Evolutionary conservation across 2,113 vertebrate genomes (phyloP), one percentile per base, ranked within the genome.

Genomic region (Xiphorhynchus elegans): DNA sequence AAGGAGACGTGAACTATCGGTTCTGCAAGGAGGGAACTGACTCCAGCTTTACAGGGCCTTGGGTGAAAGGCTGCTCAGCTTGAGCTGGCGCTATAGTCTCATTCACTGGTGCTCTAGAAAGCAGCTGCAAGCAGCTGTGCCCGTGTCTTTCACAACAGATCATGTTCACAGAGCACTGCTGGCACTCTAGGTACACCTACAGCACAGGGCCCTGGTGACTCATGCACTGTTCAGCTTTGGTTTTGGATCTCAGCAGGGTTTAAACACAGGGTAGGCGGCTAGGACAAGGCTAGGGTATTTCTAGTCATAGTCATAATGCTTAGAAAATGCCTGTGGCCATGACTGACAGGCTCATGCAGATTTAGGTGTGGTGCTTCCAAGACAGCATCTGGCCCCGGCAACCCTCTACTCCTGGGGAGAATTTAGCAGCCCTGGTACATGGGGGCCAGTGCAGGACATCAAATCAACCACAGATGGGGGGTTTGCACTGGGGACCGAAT

Each of bases 171-270:
- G 56, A 55, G 60, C 2, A 2, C 46, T 56, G 8, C 77, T 20
- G 17, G 80, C 80, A 72, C 86, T 91, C 80, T 5, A 87, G 84
- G 86, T 72, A 87, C 73, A 91, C 68, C 69, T 78, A 23, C 13
- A 0, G 86, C 68, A 70, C 0, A 0, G 20, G 52, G 76, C 86
- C 68, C 64, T 9, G 40, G 33, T 95, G 94, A 96, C 76, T 95
- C 93, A 93, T 3, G 21, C 4, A 2, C 42, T 15, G 0, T 47
- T 78, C 64, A 55, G 60, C 73, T 91, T 72, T 67, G 60, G 5
- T 44, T 84, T 60, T 81, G 94, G 84, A 95, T 78, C 84, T 63
- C 80, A 44, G 69, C 69, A 75, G 80, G 86, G 56, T 92, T 96
- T 91, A 81, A 81, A 87, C 35, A 70, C 39, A 44, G 67, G 76